phyloP scores from a whole-genome alignment of 1,140 invertebrate genomes.

The Drosophila triauraria region DNA sequence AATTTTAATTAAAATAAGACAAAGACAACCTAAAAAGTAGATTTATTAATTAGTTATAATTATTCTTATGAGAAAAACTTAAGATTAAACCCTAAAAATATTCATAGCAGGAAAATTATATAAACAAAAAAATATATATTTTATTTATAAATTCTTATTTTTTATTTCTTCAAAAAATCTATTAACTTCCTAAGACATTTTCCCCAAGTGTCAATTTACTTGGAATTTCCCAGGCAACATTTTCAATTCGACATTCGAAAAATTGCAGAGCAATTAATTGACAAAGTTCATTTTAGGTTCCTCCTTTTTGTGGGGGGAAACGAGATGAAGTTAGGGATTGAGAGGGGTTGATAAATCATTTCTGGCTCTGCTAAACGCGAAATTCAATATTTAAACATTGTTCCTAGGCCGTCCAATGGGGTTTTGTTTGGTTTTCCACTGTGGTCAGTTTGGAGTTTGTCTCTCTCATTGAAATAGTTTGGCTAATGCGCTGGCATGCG shows the following conservation, averaged over 20 bases:
- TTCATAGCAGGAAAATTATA: too few species aligned
- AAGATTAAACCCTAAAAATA: neutral
- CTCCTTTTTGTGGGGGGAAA: conserved; percentile 16
- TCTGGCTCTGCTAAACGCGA: conserved; percentile 55
- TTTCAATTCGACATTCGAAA: conserved; percentile 34
- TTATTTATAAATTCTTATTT: too few species aligned
- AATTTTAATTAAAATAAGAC: neutral
- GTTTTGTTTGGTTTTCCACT: conserved; percentile 50
- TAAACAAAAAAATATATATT: too few species aligned
- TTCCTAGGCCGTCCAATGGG: conserved; percentile 32
- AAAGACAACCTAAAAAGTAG: neutral
- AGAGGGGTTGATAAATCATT: conserved; percentile 32
- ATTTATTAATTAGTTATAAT: neutral
- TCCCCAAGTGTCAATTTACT: conserved; percentile 1
- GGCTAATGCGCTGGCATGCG: conserved; percentile 24
- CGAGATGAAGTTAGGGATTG: neutral
- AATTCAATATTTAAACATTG: conserved; percentile 76
- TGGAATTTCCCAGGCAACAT: conserved; percentile 5
- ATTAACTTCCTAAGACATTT: neutral
- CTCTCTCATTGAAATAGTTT: conserved; percentile 53
- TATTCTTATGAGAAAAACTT: neutral
- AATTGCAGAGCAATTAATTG: conserved; percentile 75
- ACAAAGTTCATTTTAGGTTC: conserved; percentile 78
- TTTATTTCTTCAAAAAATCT: neutral
- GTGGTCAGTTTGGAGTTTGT: conserved; percentile 39